phyloP scores from a whole-genome alignment of 2,797 vertebrate genomes.

The Craterocephalus amniculus region DNA sequence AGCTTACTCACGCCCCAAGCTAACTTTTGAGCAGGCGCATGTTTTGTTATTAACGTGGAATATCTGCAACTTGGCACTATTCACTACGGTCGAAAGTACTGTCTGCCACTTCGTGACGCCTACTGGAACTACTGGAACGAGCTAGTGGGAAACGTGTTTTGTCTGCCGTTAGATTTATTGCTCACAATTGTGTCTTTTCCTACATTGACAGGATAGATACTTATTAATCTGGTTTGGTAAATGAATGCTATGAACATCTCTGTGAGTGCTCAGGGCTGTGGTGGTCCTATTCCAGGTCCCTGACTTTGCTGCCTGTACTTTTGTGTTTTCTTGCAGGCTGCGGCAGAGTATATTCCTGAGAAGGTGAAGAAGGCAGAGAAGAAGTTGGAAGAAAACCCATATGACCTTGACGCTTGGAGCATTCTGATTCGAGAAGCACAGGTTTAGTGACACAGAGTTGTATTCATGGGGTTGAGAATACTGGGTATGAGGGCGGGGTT shows the following conservation, averaged over 20 bases:
- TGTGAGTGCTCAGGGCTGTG: no score
- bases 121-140: background rate
- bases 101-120: background rate
- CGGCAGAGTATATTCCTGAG: constrained; percentile 97
- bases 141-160: no score
- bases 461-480: constrained; percentile 89
- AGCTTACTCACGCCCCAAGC: background rate
- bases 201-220: background rate
- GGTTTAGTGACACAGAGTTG: constrained; percentile 99
- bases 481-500: constrained; percentile 59
- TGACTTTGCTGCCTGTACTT: constrained; percentile 45
- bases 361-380: constrained; percentile 99
- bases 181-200: no score
- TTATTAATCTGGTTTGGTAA: accelerated
- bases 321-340: constrained; percentile 81
- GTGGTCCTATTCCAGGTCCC: background rate
- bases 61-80: accelerated
- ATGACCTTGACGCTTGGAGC: constrained; percentile 99
- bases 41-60: accelerated
- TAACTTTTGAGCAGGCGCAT: background rate
- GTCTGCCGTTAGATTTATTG: background rate
- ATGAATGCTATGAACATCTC: background rate
- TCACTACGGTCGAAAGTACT: background rate
- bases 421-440: constrained; percentile 99
- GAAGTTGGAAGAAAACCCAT: constrained; percentile 99